Conservation (phyloP, 1,140 invertebrate genomes). For the Drosophila willistoni region DNA sequence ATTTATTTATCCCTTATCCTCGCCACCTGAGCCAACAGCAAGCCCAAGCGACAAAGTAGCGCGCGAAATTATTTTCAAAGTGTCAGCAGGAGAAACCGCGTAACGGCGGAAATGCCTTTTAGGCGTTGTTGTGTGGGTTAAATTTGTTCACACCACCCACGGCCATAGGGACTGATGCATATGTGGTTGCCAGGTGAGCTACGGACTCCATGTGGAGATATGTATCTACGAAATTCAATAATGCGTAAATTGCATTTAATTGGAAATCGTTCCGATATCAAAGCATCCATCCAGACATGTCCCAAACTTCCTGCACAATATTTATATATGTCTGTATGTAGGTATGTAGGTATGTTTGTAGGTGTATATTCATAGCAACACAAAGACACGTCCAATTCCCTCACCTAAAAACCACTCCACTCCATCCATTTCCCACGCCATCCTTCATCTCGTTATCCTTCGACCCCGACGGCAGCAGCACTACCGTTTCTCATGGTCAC, state of each 20-base stretch:
- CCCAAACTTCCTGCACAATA: background rate
- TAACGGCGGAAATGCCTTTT: background rate
- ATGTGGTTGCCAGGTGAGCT: conserved; percentile 4
- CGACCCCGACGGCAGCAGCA: background rate
- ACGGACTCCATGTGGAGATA: background rate
- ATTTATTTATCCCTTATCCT: conserved; percentile 9
- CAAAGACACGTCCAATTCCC: background rate
- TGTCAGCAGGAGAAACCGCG: background rate
- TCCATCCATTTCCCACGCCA: too few species aligned
- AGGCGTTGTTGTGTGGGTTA: conserved; percentile 1
- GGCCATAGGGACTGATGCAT: background rate
- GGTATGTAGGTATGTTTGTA: background rate
- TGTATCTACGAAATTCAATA: conserved; percentile 1
- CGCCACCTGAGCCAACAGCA: conserved; percentile 1
- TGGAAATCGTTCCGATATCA: background rate
- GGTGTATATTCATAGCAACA: background rate
- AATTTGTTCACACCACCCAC: background rate
- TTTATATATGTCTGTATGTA: background rate
- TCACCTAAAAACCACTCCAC: background rate
- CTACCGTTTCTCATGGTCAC: conserved; percentile 1
- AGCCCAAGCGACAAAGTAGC: background rate
- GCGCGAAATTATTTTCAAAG: conserved; percentile 9
- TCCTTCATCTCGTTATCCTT: background rate
- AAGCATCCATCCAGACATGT: background rate
- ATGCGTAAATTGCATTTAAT: conserved; percentile 7